Evolutionary conservation across 1,140 invertebrate genomes (phyloP).

Genomic region (Neodiprion virginianus): DNA sequence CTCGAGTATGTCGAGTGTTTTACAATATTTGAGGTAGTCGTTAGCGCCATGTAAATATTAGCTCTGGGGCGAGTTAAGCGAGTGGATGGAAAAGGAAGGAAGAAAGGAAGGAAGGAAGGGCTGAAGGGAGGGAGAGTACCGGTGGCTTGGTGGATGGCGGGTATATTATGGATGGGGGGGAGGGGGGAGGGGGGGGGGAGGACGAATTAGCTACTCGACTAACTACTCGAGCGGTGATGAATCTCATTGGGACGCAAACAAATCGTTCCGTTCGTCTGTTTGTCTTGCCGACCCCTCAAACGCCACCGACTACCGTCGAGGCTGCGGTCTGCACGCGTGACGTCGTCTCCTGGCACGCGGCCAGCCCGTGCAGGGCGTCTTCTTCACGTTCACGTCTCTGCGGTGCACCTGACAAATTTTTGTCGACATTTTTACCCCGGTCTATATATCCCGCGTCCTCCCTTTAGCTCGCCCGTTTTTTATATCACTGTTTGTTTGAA

Average conservation of each 20-base stretch:
- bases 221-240: conserved; percentile 22
- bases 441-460: neutral
- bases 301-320: neutral
- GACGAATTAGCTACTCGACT: conserved; percentile 30
- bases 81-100: neutral
- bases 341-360: neutral
- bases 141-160: no score
- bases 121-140: no score
- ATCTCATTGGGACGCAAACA: conserved; percentile 31
- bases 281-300: neutral
- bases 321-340: conserved; percentile 2
- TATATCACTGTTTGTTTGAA: neutral
- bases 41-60: conserved; percentile 35
- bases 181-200: neutral
- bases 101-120: no score
- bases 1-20: neutral
- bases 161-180: neutral
- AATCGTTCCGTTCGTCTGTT: conserved; percentile 28
- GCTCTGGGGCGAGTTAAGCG: conserved; percentile 24
- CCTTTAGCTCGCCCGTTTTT: neutral
- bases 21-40: conserved; percentile 14
- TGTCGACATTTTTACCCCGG: neutral
- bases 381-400: neutral
- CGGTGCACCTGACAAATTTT: neutral
- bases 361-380: neutral